Evolutionary conservation across 2,888 invertebrate species (phyloP), one percentile per base, ranked within the genome.

Genomic region (Nephrocerus scutellatus): DNA sequence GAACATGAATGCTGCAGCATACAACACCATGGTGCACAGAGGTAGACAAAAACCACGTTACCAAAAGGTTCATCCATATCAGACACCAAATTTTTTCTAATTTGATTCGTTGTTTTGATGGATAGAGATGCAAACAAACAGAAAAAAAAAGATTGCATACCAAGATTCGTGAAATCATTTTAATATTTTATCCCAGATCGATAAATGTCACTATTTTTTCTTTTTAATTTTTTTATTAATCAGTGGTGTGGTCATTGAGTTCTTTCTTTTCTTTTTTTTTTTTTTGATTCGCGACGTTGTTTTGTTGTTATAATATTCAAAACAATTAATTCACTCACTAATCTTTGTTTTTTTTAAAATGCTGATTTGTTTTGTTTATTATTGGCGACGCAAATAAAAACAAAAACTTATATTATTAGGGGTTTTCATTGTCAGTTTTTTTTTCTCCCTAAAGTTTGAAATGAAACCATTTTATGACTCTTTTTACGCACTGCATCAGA

Each of bases 21-120:
- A 57, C 54, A 66, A 64, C 51, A 64, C 60, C 45, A 63, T 67
- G 60, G 64, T 68, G 60, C 67, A 68, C 51, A 66, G 68, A 69
- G 69, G 69, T 69, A 69, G 69, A 69, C 63, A 63, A 59, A 66
- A 68, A 62, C 58, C 61, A 59, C 68, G 69, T 62, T 66, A 60
- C 59, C 64, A 64, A 60, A 68, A 66, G 57, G 52, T 61, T 55
- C 65, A 67, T 60, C 68, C 68, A 42, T 68, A 68, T 63, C 62
- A 59, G 49, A 63, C 47, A 44, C 48, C 48, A 39, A 52, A 50
- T 45, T 50, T 47, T 47, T 46, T 50, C 28, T 51, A 44, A 48
- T 41, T 18, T 24, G 25, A 31, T 36, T 9, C 23, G n/a, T 41
- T 38, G 36, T 36, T 34, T 24, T 13, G 12, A 62, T 58, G 54